Conservation (phyloP, 1,140 invertebrate genomes). For the Stegodyphus mimosarum region DNA sequence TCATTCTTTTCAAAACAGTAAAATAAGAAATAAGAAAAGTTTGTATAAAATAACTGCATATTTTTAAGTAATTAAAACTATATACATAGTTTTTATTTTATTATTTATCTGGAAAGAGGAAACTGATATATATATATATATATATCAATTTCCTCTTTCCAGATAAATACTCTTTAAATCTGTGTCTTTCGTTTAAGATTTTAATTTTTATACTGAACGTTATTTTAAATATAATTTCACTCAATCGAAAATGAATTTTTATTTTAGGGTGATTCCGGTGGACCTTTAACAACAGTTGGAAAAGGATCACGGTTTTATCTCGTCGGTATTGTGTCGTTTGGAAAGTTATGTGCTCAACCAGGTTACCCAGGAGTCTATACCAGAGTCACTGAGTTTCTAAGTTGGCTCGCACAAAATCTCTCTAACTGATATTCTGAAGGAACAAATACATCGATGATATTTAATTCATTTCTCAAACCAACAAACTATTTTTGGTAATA, state of each 20-base stretch:
- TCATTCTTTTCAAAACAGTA: too few relatives aligned
- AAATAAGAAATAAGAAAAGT: too few relatives aligned
- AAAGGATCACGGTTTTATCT: conserved; percentile 69
- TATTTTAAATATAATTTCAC: conserved; percentile 76
- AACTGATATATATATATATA: too few relatives aligned
- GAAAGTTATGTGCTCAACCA: conserved; percentile 78
- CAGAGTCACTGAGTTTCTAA: conserved; percentile 38
- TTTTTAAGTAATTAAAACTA: too few relatives aligned
- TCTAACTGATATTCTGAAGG: conserved; percentile 1
- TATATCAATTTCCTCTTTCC: background rate
- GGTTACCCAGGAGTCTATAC: conserved; percentile 68
- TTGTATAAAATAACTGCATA: too few relatives aligned
- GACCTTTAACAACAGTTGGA: conserved; percentile 68
- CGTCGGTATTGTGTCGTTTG: conserved; percentile 65
- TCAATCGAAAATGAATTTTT: conserved; percentile 65
- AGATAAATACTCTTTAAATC: background rate
- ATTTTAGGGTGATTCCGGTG: too few relatives aligned
- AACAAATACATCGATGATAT: too few relatives aligned
- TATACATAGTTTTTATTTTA: too few relatives aligned
- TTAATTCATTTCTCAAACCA: too few relatives aligned
- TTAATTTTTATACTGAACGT: conserved; percentile 47
- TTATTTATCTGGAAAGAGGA: too few relatives aligned
- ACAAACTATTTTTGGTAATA: too few relatives aligned
- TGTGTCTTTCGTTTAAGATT: background rate
- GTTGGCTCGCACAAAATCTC: conserved; percentile 33